Conservation (phyloP, 2,113 vertebrate species). For the Onychostruthus taczanowskii region DNA sequence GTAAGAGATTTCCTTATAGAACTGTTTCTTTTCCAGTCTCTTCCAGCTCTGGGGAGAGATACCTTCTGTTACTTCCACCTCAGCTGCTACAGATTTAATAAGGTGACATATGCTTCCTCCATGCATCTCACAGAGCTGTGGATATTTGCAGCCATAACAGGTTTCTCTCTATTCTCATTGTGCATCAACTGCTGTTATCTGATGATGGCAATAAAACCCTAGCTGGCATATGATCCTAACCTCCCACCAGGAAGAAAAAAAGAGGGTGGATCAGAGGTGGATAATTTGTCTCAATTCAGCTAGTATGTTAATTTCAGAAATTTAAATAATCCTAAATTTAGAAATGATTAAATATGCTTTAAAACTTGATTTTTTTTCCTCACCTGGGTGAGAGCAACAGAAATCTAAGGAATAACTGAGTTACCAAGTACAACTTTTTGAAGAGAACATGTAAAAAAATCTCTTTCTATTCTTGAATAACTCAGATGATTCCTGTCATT, state of each 20-base stretch:
- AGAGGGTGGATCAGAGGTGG: neutral
- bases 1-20: constrained; percentile 2
- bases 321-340: neutral
- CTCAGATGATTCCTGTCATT: neutral
- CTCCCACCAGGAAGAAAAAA: neutral
- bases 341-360: neutral
- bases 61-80: constrained; percentile 58
- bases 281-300: neutral
- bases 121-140: constrained; percentile 15
- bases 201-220: constrained; percentile 32
- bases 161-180: constrained; percentile 35
- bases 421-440: neutral
- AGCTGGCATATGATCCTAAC: neutral
- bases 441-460: neutral
- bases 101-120: constrained; percentile 45
- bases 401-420: neutral
- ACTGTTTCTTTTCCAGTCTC: neutral
- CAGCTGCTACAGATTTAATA: constrained; percentile 51
- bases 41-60: constrained; percentile 26
- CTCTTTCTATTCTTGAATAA: neutral
- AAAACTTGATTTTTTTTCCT: neutral
- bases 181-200: constrained; percentile 37
- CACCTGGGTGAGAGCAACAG: neutral
- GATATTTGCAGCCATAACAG: constrained; percentile 44
- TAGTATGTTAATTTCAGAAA: neutral